Evolutionary conservation across 2,797 vertebrate species (phyloP), one percentile per base, ranked within the genome.

Genomic region (Pantherophis alleghaniensis): DNA sequence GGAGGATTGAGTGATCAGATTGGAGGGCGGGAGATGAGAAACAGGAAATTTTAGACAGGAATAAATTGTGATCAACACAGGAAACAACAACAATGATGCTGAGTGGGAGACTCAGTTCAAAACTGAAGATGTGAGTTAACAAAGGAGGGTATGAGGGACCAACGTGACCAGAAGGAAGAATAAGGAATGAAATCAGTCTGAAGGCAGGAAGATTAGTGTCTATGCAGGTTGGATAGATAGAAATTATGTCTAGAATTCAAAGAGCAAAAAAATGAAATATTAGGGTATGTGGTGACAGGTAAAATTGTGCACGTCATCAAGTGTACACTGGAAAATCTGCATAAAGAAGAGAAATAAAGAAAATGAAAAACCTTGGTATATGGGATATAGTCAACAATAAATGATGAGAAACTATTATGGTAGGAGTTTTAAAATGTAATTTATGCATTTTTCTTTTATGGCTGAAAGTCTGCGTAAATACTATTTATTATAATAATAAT

Each of bases 61-160:
- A 87, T 24, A 60, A 0, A 0, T 32, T 60, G 59, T 59, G 87
- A 91, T 86, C 74, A 83, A 51, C 61, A 5, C 86, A 86, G 87
- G 63, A 91, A 93, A 89, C 57, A 88, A 89, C 66, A 79, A 93
- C 92, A 47, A 20, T 69, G 12, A 20, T 47, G 20, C 14, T 26
- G 88, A 90, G 20, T 32, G 47, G 88, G 26, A 79, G 83, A 92
- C 28, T 92, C 92, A 74, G 20, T 74, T 61, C 87, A 53, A 18
- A 87, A 51, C 69, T 89, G 55, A 88, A 87, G 74, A 87, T 87
- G 42, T n/a, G 55, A 60, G 93, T 92, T 94, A 92, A 91, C 60
- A 87, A 92, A 91, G 42, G 95, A 74, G 14, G 22, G 37, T 37
- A 32, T 1, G 0, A 0, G 74, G 24, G 66, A 12, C 51, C 53